Conservation (phyloP, 2,113 vertebrate genomes). For the Aleadryas rufinucha region DNA sequence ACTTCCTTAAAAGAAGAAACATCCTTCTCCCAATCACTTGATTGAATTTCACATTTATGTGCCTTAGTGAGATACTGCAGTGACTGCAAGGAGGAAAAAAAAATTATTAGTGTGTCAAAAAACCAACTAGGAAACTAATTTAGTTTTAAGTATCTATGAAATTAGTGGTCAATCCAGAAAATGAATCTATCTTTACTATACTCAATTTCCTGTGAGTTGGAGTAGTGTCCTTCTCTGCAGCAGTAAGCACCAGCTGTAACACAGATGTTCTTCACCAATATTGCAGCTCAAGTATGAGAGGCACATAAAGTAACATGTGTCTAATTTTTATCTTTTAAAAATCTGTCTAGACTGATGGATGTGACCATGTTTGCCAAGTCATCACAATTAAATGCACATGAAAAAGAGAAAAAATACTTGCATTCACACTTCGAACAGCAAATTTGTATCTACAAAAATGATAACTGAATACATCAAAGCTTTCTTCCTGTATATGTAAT, state of each 20-base stretch:
- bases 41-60: constrained; percentile 88
- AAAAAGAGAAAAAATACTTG: constrained; percentile 31
- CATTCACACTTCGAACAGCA: constrained; percentile 6
- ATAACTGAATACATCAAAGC: not conserved
- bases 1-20: constrained; percentile 82
- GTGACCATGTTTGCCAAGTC: constrained; percentile 55
- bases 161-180: not conserved
- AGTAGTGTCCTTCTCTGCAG: not conserved
- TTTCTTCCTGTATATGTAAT: not conserved
- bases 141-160: not conserved
- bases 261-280: constrained; percentile 58
- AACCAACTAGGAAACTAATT: not conserved
- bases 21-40: constrained; percentile 87
- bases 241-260: constrained; percentile 30
- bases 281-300: constrained; percentile 11
- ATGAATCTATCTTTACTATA: not conserved
- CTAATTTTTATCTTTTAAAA: constrained; percentile 55
- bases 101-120: not conserved
- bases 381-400: constrained; percentile 31
- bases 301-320: constrained; percentile 32
- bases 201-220: not conserved
- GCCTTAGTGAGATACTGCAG: constrained; percentile 91
- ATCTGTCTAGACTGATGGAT: constrained; percentile 69
- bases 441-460: not conserved
- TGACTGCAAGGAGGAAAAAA: constrained; percentile 72